Conservation (phyloP, 2,888 invertebrate genomes). For the Lithophane socia region DNA sequence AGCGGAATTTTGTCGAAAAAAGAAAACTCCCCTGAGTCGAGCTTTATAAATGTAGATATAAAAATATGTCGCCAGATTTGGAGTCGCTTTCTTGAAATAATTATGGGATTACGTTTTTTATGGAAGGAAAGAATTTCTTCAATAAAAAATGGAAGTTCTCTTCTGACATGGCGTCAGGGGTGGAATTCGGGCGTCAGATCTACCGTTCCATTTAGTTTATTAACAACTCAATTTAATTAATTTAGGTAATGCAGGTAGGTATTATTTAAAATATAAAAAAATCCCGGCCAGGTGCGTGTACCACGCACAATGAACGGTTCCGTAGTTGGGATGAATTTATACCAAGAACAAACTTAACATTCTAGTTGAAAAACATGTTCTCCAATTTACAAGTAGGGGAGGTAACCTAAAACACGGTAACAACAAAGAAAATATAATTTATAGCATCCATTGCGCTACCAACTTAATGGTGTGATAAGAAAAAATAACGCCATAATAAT, state of each 20-base stretch:
- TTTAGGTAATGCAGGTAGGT: constrained; percentile 30
- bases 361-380: too few relatives aligned
- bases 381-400: too few relatives aligned
- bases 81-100: constrained; percentile 47
- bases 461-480: constrained; percentile 70
- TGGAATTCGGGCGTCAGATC: constrained; percentile 29
- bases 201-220: constrained; percentile 22
- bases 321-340: too few relatives aligned
- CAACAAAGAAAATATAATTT: constrained; percentile 57
- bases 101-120: constrained; percentile 49
- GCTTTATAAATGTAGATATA: constrained; percentile 41
- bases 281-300: too few relatives aligned
- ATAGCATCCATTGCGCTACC: constrained; percentile 58
- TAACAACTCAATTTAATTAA: constrained; percentile 36
- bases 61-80: constrained; percentile 44
- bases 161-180: constrained; percentile 6
- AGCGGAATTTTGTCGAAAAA: constrained; percentile 34
- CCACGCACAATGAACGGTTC: too few relatives aligned
- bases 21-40: constrained; percentile 29
- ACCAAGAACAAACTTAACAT: too few relatives aligned
- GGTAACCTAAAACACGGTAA: too few relatives aligned
- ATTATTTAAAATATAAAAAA: not conserved
- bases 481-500: constrained; percentile 81
- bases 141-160: constrained; percentile 30
- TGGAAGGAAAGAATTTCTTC: constrained; percentile 27